phyloP scores from a whole-genome alignment of 2,113 vertebrate genomes.

The Synchiropus splendidus region DNA sequence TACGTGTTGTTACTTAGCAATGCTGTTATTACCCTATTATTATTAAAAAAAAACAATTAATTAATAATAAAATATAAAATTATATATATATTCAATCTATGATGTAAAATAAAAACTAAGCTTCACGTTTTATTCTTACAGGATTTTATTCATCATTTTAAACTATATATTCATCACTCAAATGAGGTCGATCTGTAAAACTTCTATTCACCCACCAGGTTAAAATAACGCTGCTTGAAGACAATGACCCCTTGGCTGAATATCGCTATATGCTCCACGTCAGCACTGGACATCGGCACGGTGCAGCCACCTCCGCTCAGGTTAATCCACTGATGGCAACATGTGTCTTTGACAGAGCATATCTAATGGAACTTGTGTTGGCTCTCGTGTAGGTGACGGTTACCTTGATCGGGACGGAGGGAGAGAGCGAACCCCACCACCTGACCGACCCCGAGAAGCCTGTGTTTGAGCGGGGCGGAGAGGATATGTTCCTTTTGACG shows the following conservation, averaged over 20 bases:
- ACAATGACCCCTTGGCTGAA: slow-evolving; percentile 87
- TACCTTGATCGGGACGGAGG: slow-evolving; percentile 77
- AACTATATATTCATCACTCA: too few relatives aligned
- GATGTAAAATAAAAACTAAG: background rate
- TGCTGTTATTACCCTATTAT: too few relatives aligned
- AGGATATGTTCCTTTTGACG: slow-evolving; percentile 82
- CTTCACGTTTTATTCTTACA: background rate
- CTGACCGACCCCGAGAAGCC: slow-evolving; percentile 70
- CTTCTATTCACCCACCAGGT: slow-evolving; percentile 55
- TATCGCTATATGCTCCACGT: slow-evolving; percentile 82
- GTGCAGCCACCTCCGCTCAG: slow-evolving; percentile 84
- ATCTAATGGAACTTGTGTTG: background rate
- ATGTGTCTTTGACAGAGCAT: background rate
- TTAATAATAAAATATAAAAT: background rate
- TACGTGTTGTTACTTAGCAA: too few relatives aligned
- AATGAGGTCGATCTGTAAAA: background rate
- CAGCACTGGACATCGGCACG: slow-evolving; percentile 81
- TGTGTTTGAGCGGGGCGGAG: slow-evolving; percentile 82
- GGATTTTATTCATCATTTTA: too few relatives aligned
- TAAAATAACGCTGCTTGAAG: slow-evolving; percentile 81
- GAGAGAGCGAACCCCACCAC: slow-evolving; percentile 89
- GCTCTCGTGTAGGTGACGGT: slow-evolving; percentile 72
- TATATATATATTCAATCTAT: background rate
- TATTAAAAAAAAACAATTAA: too few relatives aligned
- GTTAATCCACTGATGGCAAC: slow-evolving; percentile 54